Conservation (phyloP, 2,888 invertebrate genomes). For the Dynastes hyllus region DNA sequence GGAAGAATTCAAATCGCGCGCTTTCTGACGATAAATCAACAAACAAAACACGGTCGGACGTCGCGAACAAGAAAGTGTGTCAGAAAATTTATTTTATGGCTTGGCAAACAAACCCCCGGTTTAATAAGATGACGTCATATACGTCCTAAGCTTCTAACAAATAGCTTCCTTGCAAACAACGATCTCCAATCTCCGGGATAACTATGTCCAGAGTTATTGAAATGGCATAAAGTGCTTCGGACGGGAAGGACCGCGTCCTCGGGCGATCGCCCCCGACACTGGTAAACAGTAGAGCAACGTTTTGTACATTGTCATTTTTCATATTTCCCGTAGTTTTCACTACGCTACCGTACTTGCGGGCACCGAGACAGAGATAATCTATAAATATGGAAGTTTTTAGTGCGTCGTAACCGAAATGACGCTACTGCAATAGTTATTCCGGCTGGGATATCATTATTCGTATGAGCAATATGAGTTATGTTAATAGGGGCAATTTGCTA, state of each 20-base stretch:
- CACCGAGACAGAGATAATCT: slow-evolving; percentile 19
- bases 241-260: neutral
- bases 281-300: neutral
- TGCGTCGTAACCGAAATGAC: slow-evolving; percentile 41
- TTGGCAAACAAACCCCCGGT: slow-evolving; percentile 66
- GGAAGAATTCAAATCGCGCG: slow-evolving; percentile 67
- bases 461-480: slow-evolving; percentile 43
- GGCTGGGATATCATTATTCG: slow-evolving; percentile 39
- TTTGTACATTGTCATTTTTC: slow-evolving; percentile 8
- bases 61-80: slow-evolving; percentile 66
- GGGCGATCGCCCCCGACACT: neutral
- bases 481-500: slow-evolving; percentile 22
- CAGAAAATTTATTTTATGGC: slow-evolving; percentile 68
- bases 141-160: slow-evolving; percentile 64
- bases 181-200: slow-evolving; percentile 62
- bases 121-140: slow-evolving; percentile 68
- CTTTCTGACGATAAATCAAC: slow-evolving; percentile 63
- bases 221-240: slow-evolving; percentile 49
- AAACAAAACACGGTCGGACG: slow-evolving; percentile 65
- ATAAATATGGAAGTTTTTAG: slow-evolving; percentile 48
- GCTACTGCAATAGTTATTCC: slow-evolving; percentile 32
- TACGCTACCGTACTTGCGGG: slow-evolving; percentile 13
- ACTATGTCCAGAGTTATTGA: slow-evolving; percentile 60
- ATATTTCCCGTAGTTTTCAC: slow-evolving; percentile 4
- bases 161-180: slow-evolving; percentile 64